Evolutionary conservation across 2,797 vertebrate genomes (phyloP), one percentile per base, ranked within the genome.

Genomic region (Lophius americanus): DNA sequence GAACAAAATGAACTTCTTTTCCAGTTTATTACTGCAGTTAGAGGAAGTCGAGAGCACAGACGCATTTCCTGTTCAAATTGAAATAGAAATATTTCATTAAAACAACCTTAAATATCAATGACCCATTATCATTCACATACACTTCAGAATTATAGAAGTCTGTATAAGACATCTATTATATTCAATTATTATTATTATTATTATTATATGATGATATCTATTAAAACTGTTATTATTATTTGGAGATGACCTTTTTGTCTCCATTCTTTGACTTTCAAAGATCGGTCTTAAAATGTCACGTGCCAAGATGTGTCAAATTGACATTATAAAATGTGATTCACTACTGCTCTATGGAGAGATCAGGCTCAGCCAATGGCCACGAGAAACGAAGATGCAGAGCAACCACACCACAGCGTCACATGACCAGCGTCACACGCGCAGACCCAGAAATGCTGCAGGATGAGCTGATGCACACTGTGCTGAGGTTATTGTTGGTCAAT

Each of bases 381-480:
- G 58, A 68, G 76, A 83, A 66, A 81, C n/a, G 75, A 77, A 64
- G 59, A 47, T 9, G 23, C 72, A 52, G 23, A 58, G 38, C 44
- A 36, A 84, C 76, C 84, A 58, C 88, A 60, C 83, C 89, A 88
- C 82, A 64, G 73, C 47, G 23, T 88, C 88, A 88, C 75, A 50
- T 87, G 88, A 88, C 81, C 32, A 3, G 2, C 53, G 43, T 32
- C 47, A 4, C 83, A 81, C 78, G 64, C 71, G 70, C 78, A 59
- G 10, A 32, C 5, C 23, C 44, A 44, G 52, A 48, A 42, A 33
- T 6, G 71, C 70, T 71, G 73, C 78, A 80, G 70, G 57, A 60
- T 67, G 50, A 64, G 70, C 69, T 73, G 75, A 81, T 68, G 81
- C 81, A 56, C 48, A 37, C 23, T 54, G 48, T 60, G 51, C 42